Percentiles rank a stretch among this genome's conserved stretches.
These are phyloP conservation scores for Darevskia nairensis DNA, from an alignment of 2,797 vertebrate genomes.

Conservation along the genomic window DNA sequence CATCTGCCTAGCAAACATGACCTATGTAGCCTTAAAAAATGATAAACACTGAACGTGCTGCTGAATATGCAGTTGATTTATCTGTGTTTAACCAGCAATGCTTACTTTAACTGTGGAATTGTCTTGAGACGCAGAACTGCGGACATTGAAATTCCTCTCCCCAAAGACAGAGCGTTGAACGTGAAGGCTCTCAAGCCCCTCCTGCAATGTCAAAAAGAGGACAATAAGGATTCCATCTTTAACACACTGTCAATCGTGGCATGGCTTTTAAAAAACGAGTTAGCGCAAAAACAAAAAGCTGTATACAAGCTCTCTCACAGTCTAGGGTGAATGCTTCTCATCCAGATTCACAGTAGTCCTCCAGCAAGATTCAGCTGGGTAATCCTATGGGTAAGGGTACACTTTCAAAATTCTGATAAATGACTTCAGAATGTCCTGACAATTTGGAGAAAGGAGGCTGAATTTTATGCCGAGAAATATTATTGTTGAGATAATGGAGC, in stretches of 20 bases:
- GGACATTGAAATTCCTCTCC: constrained; percentile 94
- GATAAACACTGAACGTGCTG: constrained; percentile 40
- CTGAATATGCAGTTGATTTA: constrained; percentile 29
- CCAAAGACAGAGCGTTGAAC: constrained; percentile 91
- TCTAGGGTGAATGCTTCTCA: constrained; percentile 70
- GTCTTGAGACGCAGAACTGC: constrained; percentile 77
- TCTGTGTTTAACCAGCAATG: constrained; percentile 57
- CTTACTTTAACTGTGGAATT: constrained; percentile 83
- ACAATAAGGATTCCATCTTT: constrained; percentile 72
- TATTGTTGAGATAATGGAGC: neutral
- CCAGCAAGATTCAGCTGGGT: neutral
- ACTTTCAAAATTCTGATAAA: neutral
- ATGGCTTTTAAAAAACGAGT: constrained; percentile 61
- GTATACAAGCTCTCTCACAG: constrained; percentile 54
- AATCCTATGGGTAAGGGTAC: neutral
- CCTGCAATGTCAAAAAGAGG: constrained; percentile 81
- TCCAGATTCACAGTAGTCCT: neutral
- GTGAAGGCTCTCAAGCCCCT: constrained; percentile 81
- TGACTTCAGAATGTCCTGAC: constrained; percentile 33
- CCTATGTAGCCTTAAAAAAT: constrained; percentile 23
- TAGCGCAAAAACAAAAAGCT: constrained; percentile 71
- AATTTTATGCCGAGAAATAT: constrained; percentile 48
- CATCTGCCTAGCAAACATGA: constrained; percentile 18
- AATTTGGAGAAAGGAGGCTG: constrained; percentile 54
- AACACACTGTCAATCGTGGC: constrained; percentile 70